Evolutionary conservation across 2,797 vertebrate genomes (phyloP).

Genomic region (Cacajao melanocephalus): DNA sequence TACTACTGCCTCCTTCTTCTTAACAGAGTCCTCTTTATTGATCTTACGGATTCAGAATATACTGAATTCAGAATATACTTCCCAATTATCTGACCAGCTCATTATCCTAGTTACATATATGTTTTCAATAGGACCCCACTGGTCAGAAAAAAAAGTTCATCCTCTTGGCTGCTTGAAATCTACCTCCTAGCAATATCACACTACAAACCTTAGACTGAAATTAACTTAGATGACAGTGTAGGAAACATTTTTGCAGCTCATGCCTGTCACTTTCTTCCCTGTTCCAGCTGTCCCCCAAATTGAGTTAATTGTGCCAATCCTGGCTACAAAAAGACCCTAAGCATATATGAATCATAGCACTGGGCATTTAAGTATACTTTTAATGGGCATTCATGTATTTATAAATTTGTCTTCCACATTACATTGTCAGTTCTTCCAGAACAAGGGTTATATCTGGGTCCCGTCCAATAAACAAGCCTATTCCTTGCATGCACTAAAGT

Average conservation of each 20-base stretch:
- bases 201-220: background rate
- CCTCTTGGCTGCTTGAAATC: background rate
- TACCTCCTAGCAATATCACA: background rate
- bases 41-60: background rate
- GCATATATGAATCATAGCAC: background rate
- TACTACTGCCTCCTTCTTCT: background rate
- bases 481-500: background rate
- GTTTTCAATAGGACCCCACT: background rate
- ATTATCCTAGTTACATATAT: background rate
- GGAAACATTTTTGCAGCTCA: background rate
- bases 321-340: background rate
- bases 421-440: background rate
- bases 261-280: background rate
- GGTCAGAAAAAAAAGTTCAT: background rate
- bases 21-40: background rate
- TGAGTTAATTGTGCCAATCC: background rate
- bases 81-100: background rate
- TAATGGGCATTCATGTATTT: background rate
- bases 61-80: background rate
- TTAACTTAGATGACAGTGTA: background rate
- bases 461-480: background rate
- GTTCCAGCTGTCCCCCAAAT: fast-evolving
- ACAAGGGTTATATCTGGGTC: background rate
- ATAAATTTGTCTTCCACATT: background rate
- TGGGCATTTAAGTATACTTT: background rate